phyloP scores from a whole-genome alignment of 1,140 invertebrate species.

The Gonioctena quinquepunctata region DNA sequence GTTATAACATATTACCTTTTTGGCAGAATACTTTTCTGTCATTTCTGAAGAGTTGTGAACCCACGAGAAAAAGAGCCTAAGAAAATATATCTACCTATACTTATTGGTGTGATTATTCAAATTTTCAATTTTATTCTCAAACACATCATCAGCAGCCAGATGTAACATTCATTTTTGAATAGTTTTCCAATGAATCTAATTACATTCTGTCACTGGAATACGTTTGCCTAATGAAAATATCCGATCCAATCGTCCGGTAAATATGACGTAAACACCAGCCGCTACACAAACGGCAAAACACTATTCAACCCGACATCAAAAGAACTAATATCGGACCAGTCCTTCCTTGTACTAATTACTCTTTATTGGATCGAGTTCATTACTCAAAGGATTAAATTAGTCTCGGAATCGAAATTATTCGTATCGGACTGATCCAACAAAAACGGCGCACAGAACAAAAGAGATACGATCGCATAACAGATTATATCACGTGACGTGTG shows the following conservation, averaged over 20 bases:
- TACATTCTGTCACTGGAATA: too few species aligned
- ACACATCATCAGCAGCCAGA: too few species aligned
- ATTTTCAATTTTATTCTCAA: too few species aligned
- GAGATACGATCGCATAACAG: constrained; percentile 1
- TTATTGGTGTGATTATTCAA: too few species aligned
- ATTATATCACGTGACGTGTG: constrained; percentile 1
- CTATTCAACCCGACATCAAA: constrained; percentile 1
- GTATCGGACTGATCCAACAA: constrained; percentile 2
- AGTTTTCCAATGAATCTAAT: too few species aligned
- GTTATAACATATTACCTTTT: too few species aligned
- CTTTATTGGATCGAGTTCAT: constrained; percentile 11
- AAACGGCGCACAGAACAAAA: neutral
- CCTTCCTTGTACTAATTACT: neutral
- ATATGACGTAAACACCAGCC: neutral
- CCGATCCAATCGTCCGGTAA: neutral
- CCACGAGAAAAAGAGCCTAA: too few species aligned
- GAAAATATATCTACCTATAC: too few species aligned
- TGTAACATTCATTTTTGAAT: too few species aligned
- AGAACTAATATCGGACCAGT: neutral
- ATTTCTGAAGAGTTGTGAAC: too few species aligned
- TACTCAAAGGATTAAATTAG: constrained; percentile 6
- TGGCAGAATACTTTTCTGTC: too few species aligned
- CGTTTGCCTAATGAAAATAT: too few species aligned
- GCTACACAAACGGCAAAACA: neutral
- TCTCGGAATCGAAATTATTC: constrained; percentile 1